Evolutionary conservation across 2,797 vertebrate genomes (phyloP).

Genomic region (Clarias platycephalus): DNA sequence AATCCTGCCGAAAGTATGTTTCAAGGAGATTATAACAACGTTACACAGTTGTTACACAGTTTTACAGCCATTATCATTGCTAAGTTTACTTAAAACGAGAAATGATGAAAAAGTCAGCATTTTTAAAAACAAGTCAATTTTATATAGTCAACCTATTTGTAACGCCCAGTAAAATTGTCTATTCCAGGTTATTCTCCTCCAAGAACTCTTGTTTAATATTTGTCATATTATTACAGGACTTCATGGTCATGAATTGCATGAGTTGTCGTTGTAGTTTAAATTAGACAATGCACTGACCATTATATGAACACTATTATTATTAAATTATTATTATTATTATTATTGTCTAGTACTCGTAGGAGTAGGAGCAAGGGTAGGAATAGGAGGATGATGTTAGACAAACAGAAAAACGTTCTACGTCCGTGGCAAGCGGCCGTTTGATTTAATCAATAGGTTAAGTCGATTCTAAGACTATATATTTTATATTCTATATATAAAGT

Average conservation of each 20-base stretch:
- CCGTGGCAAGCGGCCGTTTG: background rate
- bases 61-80: background rate
- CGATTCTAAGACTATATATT: constrained; percentile 7
- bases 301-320: background rate
- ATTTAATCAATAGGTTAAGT: constrained; percentile 12
- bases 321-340: background rate
- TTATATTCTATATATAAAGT: constrained; percentile 27
- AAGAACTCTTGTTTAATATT: constrained; percentile 15
- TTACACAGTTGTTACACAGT: background rate
- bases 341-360: background rate
- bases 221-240: background rate
- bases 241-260: background rate
- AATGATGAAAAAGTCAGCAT: constrained; percentile 2
- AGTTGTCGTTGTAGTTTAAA: background rate
- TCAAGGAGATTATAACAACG: background rate
- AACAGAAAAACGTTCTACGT: background rate
- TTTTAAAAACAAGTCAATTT: constrained; percentile 52
- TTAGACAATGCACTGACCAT: background rate
- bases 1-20: background rate
- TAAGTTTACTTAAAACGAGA: background rate
- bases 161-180: constrained; percentile 62
- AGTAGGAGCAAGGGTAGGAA: background rate
- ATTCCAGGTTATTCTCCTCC: background rate
- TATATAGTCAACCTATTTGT: constrained; percentile 66
- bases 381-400: background rate